These are phyloP conservation scores for Cosmia pyralina DNA, from an alignment of 2,888 invertebrate genomes.

Conservation along the genomic window DNA sequence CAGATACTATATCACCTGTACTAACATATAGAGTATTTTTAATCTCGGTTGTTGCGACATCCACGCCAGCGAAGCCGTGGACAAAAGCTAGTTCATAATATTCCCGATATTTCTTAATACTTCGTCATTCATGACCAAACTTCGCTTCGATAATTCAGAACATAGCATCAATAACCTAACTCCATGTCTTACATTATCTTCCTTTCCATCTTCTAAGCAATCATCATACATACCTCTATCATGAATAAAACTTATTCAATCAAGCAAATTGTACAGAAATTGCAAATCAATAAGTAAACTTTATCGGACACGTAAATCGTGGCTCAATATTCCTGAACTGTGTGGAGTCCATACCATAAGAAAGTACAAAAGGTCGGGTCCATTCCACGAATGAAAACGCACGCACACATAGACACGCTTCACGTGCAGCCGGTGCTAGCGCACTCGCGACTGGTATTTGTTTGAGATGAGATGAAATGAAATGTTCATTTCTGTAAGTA, in stretches of 20 bases:
- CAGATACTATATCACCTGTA: no score
- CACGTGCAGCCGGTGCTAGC: background rate
- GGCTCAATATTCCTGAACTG: conserved; percentile 57
- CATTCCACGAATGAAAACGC: background rate
- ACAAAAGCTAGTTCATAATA: background rate
- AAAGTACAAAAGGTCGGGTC: background rate
- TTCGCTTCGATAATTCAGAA: background rate
- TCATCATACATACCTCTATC: conserved; percentile 40
- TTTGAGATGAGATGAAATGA: background rate
- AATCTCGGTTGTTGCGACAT: no score
- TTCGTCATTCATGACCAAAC: background rate
- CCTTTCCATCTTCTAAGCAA: conserved; percentile 38
- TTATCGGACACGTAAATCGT: conserved; percentile 67
- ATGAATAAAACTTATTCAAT: conserved; percentile 67
- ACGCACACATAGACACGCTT: background rate
- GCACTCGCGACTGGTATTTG: background rate
- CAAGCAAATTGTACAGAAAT: conserved; percentile 65
- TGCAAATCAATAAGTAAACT: conserved; percentile 66
- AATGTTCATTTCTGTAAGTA: no score
- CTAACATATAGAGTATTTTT: no score
- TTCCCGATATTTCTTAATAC: background rate
- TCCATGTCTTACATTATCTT: conserved; percentile 29
- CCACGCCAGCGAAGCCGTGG: no score
- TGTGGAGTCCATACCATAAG: conserved; percentile 13
- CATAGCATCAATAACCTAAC: conserved; percentile 12